Conservation (phyloP, 1,140 invertebrate genomes). For the Thrips palmi region DNA sequence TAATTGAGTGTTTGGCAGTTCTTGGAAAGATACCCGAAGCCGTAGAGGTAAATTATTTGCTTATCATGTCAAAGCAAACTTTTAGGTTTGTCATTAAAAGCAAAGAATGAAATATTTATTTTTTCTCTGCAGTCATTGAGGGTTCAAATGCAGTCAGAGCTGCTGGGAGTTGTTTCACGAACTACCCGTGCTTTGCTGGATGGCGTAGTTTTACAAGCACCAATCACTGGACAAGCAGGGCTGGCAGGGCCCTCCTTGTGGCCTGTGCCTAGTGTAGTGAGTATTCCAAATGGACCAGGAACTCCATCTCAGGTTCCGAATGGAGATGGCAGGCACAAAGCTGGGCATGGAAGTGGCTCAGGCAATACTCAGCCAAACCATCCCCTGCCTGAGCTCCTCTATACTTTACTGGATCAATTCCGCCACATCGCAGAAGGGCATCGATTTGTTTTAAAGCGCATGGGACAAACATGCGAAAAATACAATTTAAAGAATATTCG, state of each 20-base stretch:
- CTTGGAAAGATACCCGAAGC: conserved; percentile 69
- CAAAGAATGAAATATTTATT: too few relatives aligned
- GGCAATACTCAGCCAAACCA: conserved; percentile 18
- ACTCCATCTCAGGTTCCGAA: conserved; percentile 15
- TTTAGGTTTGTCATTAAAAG: too few relatives aligned
- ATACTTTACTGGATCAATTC: conserved; percentile 56
- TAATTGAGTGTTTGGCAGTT: conserved; percentile 71
- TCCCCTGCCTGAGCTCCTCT: conserved; percentile 31
- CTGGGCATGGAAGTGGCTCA: conserved; percentile 18
- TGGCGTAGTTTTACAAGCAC: conserved; percentile 4
- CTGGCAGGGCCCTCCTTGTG: too few relatives aligned
- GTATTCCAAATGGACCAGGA: too few relatives aligned
- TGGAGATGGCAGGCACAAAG: conserved; percentile 15
- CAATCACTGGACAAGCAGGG: conserved; percentile 4
- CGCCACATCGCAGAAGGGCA: conserved; percentile 51
- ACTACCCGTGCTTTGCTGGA: conserved; percentile 32
- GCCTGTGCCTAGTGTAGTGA: too few relatives aligned
- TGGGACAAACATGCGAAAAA: neutral
- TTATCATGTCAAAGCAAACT: too few relatives aligned
- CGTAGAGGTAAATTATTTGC: conserved; percentile 61
- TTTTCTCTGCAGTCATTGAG: conserved; percentile 44
- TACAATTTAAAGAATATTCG: conserved; percentile 17
- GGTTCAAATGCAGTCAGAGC: conserved; percentile 58
- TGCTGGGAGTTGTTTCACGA: conserved; percentile 53
- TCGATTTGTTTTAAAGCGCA: conserved; percentile 20